phyloP scores from a whole-genome alignment of 2,113 vertebrate genomes.

The Petroica traversi region DNA sequence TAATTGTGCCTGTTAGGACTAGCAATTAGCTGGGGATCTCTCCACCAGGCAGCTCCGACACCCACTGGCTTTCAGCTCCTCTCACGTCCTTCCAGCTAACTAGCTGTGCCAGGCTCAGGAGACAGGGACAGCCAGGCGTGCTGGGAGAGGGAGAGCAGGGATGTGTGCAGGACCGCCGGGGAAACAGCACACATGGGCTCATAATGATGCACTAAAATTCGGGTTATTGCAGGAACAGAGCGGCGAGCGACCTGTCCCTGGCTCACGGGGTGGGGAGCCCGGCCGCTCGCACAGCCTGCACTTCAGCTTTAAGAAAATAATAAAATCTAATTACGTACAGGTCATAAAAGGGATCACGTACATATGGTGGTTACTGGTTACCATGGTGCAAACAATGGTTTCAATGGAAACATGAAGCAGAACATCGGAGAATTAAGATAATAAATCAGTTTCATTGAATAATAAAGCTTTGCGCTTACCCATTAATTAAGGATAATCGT shows the following conservation, averaged over 20 bases:
- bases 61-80: slow-evolving; percentile 74
- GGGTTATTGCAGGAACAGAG: background rate
- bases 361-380: slow-evolving; percentile 67
- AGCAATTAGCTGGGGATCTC: slow-evolving; percentile 80
- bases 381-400: slow-evolving; percentile 69
- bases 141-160: background rate
- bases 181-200: background rate
- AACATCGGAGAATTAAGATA: slow-evolving; percentile 74
- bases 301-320: slow-evolving; percentile 70
- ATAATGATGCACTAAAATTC: background rate
- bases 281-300: background rate
- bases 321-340: slow-evolving; percentile 75
- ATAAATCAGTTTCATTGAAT: slow-evolving; percentile 77
- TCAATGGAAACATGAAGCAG: slow-evolving; percentile 71
- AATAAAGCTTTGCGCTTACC: slow-evolving; percentile 74
- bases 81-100: slow-evolving; percentile 72
- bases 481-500: slow-evolving; percentile 79
- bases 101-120: slow-evolving; percentile 62
- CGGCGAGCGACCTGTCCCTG: background rate
- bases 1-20: slow-evolving; percentile 83
- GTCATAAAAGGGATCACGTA: slow-evolving; percentile 69
- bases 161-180: background rate
- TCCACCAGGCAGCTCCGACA: slow-evolving; percentile 70
- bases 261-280: background rate
- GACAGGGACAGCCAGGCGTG: slow-evolving; percentile 57